A percentile compares a stretch with the other conserved stretches of the same genome.
Conservation (phyloP, 2,113 vertebrate genomes). For the Myiagra hebetior region DNA sequence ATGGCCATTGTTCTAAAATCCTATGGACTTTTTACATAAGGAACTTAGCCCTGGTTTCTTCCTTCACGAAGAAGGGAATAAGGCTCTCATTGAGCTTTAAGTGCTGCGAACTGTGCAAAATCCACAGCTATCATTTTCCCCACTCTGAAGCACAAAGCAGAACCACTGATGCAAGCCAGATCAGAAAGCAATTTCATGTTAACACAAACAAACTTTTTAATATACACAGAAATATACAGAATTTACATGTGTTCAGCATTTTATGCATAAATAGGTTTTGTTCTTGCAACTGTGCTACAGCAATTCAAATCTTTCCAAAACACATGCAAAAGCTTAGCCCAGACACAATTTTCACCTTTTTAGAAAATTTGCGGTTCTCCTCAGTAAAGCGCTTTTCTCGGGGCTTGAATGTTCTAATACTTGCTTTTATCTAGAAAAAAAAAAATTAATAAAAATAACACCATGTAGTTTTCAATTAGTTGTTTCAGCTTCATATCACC, state of each 20-base stretch:
- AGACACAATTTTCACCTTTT: constrained; percentile 83
- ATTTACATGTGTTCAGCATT: constrained; percentile 24
- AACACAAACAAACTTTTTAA: constrained; percentile 26
- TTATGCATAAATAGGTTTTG: constrained; percentile 3
- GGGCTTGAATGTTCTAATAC: constrained; percentile 84
- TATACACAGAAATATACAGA: background rate
- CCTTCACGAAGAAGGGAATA: background rate
- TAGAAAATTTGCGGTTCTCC: constrained; percentile 89
- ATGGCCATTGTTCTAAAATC: background rate
- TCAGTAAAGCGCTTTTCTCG: constrained; percentile 84
- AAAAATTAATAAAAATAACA: background rate
- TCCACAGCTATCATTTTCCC: background rate
- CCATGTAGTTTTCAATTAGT: background rate
- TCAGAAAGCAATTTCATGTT: background rate
- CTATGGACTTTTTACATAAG: background rate
- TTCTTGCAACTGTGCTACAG: background rate
- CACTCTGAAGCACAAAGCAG: background rate
- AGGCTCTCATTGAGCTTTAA: background rate
- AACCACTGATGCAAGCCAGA: constrained; percentile 5
- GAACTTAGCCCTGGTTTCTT: background rate
- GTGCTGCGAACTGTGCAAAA: background rate
- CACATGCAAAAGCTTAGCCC: background rate
- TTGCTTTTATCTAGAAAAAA: constrained; percentile 83
- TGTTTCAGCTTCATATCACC: background rate
- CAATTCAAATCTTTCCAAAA: background rate